Evolutionary conservation across 2,113 vertebrate genomes (phyloP).

Genomic region (Osmerus eperlanus): DNA sequence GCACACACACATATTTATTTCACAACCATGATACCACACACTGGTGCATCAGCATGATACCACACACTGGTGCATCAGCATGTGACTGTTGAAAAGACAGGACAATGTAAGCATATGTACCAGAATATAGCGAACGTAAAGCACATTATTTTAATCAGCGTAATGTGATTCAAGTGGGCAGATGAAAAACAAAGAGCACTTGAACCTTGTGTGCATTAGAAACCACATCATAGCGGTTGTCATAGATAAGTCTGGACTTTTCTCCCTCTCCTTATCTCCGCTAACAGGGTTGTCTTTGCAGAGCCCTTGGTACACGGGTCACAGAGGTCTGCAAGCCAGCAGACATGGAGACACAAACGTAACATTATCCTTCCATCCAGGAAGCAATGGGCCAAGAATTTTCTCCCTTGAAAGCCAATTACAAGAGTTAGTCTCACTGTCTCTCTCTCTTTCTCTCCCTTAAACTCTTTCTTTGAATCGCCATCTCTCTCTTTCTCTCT

Average conservation of each 20-base stretch:
- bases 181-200: neutral
- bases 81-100: neutral
- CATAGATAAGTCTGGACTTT: neutral
- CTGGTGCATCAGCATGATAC: neutral
- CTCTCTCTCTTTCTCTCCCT: constrained; percentile 4
- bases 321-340: constrained; percentile 11
- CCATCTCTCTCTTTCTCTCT: constrained; percentile 27
- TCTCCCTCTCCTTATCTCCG: neutral
- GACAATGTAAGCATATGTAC: no score
- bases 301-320: neutral
- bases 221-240: neutral
- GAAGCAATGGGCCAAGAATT: constrained; percentile 15
- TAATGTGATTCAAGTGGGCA: neutral
- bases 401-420: constrained; percentile 46
- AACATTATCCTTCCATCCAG: constrained; percentile 23
- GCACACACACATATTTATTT: constrained; percentile 5
- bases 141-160: neutral
- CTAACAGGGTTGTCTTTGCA: neutral
- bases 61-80: neutral
- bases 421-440: constrained; percentile 14
- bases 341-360: neutral
- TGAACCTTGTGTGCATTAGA: neutral
- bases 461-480: neutral
- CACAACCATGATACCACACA: neutral
- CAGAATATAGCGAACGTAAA: no score